Percentiles rank a stretch among this genome's conserved stretches.
These are phyloP conservation scores for Microtus richardsoni DNA, from an alignment of 2,113 vertebrate genomes.

Conservation along the genomic window DNA sequence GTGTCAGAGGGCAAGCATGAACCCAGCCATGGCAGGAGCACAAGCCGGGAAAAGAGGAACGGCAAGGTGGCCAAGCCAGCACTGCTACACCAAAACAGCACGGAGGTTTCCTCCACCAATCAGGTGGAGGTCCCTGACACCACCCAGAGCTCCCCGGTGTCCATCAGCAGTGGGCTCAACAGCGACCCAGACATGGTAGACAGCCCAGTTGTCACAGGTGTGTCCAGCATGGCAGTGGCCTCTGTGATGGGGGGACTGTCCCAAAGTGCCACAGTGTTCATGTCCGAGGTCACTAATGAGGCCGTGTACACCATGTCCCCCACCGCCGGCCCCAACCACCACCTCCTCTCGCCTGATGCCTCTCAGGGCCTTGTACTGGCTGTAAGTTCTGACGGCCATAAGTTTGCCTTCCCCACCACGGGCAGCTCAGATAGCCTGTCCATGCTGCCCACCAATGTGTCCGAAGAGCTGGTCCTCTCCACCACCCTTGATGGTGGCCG, in stretches of 20 bases:
- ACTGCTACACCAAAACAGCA: constrained; percentile 98
- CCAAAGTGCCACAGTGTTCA: constrained; percentile 96
- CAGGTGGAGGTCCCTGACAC: constrained; percentile 99
- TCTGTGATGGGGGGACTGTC: constrained; percentile 97
- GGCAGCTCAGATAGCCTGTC: constrained; percentile 93
- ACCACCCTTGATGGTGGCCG: constrained; percentile 95
- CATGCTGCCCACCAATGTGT: constrained; percentile 94
- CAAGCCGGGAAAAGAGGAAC: constrained; percentile 96
- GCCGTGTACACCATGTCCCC: constrained; percentile 98
- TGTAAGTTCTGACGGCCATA: constrained; percentile 96
- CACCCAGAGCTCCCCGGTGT: constrained; percentile 98
- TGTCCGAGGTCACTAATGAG: constrained; percentile 98
- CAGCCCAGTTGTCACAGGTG: constrained; percentile 96
- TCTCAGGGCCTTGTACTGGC: constrained; percentile 96
- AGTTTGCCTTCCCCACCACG: constrained; percentile 95
- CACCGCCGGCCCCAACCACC: constrained; percentile 93
- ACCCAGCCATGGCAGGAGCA: constrained; percentile 91
- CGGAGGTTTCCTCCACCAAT: constrained; percentile 98
- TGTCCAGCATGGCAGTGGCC: constrained; percentile 95
- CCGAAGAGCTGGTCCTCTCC: constrained; percentile 97
- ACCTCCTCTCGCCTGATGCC: constrained; percentile 95
- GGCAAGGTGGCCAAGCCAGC: constrained; percentile 97
- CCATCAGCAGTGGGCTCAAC: constrained; percentile 99
- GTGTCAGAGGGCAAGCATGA: constrained; percentile 98
- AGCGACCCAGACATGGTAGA: constrained; percentile 97